A percentile compares a stretch with the other conserved stretches of the same genome.
Conservation (phyloP, 2,888 invertebrate species). For the Digitonthophagus gazella region DNA sequence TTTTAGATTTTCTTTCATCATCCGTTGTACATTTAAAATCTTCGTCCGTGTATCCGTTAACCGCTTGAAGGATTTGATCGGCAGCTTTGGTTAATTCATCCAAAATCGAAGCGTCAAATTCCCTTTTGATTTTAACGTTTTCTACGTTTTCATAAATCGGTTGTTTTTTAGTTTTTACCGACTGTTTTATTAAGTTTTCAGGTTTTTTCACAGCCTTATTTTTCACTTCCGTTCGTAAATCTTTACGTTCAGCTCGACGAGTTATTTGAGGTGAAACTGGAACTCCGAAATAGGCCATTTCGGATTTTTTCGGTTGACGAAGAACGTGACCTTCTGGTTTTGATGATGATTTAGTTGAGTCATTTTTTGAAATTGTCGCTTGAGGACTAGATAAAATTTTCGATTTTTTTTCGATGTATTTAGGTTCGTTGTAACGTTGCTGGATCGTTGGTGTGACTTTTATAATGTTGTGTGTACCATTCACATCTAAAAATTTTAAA, state of each 20-base stretch:
- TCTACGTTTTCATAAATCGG: constrained; percentile 49
- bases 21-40: constrained; percentile 45
- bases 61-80: constrained; percentile 59
- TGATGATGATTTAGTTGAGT: constrained; percentile 13
- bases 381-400: constrained; percentile 45
- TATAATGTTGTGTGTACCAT: not conserved
- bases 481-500: not conserved
- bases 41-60: constrained; percentile 56
- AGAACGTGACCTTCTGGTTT: constrained; percentile 37
- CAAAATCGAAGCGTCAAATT: constrained; percentile 51
- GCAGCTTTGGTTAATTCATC: constrained; percentile 60
- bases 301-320: constrained; percentile 48
- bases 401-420: not conserved
- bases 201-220: constrained; percentile 37
- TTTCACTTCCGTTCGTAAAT: constrained; percentile 39
- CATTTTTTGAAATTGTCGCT: constrained; percentile 26
- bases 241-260: constrained; percentile 22
- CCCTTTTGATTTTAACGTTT: constrained; percentile 37
- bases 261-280: constrained; percentile 39
- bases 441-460: not conserved
- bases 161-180: constrained; percentile 32
- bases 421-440: not conserved
- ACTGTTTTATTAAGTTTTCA: constrained; percentile 34
- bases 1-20: constrained; percentile 37
- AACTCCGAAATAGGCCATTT: constrained; percentile 50